Evolutionary conservation across 2,888 invertebrate species (phyloP).

Genomic region (Leucania comma): DNA sequence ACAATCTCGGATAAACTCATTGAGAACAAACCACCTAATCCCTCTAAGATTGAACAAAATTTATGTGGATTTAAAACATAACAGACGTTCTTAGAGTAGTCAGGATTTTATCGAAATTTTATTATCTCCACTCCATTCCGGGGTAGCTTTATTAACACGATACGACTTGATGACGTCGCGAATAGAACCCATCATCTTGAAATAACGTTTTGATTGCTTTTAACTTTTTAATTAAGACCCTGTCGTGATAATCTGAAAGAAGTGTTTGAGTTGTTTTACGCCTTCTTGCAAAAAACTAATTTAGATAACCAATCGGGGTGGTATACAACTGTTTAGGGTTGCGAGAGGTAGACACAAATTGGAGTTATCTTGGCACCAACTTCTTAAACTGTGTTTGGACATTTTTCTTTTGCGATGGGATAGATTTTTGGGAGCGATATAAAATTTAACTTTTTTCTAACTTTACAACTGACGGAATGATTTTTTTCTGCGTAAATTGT

Average conservation of each 20-base stretch:
- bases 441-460: not conserved
- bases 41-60: slow-evolving; percentile 79
- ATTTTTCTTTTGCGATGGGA: slow-evolving; percentile 26
- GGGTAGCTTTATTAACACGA: slow-evolving; percentile 68
- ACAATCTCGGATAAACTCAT: slow-evolving; percentile 59
- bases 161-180: slow-evolving; percentile 66
- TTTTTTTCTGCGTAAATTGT: not conserved
- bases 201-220: slow-evolving; percentile 72
- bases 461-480: not conserved
- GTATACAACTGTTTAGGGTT: slow-evolving; percentile 43
- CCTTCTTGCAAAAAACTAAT: slow-evolving; percentile 59
- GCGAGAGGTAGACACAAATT: slow-evolving; percentile 46
- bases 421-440: slow-evolving; percentile 15
- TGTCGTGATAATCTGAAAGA: slow-evolving; percentile 60
- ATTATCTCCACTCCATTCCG: slow-evolving; percentile 68
- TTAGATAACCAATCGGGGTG: slow-evolving; percentile 52
- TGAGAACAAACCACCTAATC: slow-evolving; percentile 70
- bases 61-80: slow-evolving; percentile 77
- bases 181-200: slow-evolving; percentile 57
- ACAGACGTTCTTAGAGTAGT: slow-evolving; percentile 68
- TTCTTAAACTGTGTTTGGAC: slow-evolving; percentile 33
- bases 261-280: slow-evolving; percentile 61
- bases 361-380: slow-evolving; percentile 37
- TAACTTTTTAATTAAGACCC: slow-evolving; percentile 77
- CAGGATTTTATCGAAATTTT: slow-evolving; percentile 70